phyloP scores from a whole-genome alignment of 2,888 invertebrate genomes.

The Lasius platythorax region DNA sequence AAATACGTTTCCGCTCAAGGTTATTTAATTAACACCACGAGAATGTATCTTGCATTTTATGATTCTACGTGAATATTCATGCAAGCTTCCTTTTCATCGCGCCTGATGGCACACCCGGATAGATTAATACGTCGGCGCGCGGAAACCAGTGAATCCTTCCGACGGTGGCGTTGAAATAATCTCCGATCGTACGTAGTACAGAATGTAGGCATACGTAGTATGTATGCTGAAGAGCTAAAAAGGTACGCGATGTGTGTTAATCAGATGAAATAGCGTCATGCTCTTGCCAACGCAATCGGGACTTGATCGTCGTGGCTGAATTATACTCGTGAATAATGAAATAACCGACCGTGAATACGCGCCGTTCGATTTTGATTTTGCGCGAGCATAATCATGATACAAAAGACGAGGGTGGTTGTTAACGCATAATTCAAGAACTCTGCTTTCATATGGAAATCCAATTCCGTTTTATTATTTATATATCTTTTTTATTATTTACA shows the following conservation, averaged over 20 bases:
- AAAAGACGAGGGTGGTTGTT: slow-evolving; percentile 40
- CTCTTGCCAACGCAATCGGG: slow-evolving; percentile 52
- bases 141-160: slow-evolving; percentile 30
- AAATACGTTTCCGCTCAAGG: slow-evolving; percentile 63
- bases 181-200: slow-evolving; percentile 36
- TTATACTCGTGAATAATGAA: slow-evolving; percentile 56
- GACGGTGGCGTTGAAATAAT: slow-evolving; percentile 49
- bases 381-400: slow-evolving; percentile 19
- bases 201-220: neutral
- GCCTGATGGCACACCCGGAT: slow-evolving; percentile 37
- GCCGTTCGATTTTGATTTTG: slow-evolving; percentile 48
- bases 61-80: slow-evolving; percentile 41
- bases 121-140: slow-evolving; percentile 38
- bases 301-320: slow-evolving; percentile 48
- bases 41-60: slow-evolving; percentile 39
- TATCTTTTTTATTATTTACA: slow-evolving; percentile 10
- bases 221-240: slow-evolving; percentile 44
- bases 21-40: slow-evolving; percentile 47
- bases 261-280: slow-evolving; percentile 52
- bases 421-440: slow-evolving; percentile 41
- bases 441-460: slow-evolving; percentile 25
- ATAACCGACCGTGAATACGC: slow-evolving; percentile 50
- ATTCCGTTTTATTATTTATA: slow-evolving; percentile 30
- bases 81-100: slow-evolving; percentile 42
- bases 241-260: slow-evolving; percentile 51